These are phyloP conservation scores for Ornithoptera alexandrae DNA, from an alignment of 2,888 invertebrate species.

Conservation along the genomic window DNA sequence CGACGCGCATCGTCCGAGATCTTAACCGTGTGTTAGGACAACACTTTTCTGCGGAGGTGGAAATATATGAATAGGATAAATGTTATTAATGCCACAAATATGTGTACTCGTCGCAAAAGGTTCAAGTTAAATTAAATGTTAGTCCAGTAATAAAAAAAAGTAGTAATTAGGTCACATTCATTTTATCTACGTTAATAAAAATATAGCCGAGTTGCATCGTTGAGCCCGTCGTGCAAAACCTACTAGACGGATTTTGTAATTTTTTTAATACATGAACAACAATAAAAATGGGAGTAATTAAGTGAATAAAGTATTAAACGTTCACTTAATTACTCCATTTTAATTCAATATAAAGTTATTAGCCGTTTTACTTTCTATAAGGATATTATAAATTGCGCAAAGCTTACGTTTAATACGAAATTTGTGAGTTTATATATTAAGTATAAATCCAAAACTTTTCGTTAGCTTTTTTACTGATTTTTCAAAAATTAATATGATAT, in stretches of 20 bases:
- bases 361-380: no score
- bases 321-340: no score
- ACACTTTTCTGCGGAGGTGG: background rate
- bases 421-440: no score
- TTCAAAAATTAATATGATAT: no score
- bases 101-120: background rate
- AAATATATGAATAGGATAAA: background rate
- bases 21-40: slow-evolving; percentile 3
- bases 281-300: no score
- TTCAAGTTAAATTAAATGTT: background rate
- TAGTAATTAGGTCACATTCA: background rate
- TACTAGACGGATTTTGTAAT: background rate
- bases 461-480: no score
- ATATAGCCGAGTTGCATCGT: background rate
- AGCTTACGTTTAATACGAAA: no score
- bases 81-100: background rate
- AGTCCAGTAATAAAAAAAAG: background rate
- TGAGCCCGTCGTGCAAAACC: background rate
- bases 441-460: no score
- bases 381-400: no score
- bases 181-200: background rate
- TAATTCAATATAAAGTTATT: no score
- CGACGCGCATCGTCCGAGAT: slow-evolving; percentile 40
- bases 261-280: no score
- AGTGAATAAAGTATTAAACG: no score